Conservation (phyloP, 2,888 invertebrate genomes). For the Lamellibrachia columna region DNA sequence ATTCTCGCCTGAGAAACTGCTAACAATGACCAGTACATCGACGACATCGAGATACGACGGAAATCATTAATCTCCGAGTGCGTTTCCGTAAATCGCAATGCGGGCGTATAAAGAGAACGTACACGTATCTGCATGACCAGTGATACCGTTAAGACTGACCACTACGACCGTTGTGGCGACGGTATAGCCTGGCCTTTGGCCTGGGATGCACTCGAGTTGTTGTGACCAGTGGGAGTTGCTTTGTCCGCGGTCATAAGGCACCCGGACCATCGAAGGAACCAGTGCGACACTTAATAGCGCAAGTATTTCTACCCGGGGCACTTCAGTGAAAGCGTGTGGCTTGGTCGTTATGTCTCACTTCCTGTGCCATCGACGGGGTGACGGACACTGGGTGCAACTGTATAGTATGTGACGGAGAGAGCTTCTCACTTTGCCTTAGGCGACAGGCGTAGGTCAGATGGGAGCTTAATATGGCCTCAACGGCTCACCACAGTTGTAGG, state of each 20-base stretch:
- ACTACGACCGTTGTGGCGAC: neutral
- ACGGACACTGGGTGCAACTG: neutral
- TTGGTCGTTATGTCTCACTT: neutral
- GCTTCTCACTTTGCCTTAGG: neutral
- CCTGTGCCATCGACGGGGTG: neutral
- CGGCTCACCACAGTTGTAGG: neutral
- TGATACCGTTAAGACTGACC: neutral
- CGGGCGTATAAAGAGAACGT: too few species aligned
- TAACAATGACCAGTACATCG: neutral
- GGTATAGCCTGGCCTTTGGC: neutral
- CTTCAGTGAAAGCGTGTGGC: neutral
- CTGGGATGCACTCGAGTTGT: slow-evolving; percentile 16
- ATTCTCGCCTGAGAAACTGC: neutral
- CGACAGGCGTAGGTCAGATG: too few species aligned
- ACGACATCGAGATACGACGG: neutral
- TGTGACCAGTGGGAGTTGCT: slow-evolving; percentile 14
- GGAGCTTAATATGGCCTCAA: too few species aligned
- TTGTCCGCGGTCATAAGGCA: neutral
- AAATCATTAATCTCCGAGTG: neutral
- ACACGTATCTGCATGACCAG: neutral
- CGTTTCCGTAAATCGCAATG: neutral
- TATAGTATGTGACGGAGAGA: neutral
- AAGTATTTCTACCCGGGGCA: neutral
- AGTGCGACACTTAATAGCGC: neutral
- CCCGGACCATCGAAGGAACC: neutral